Evolutionary conservation across 2,797 vertebrate species (phyloP).

Genomic region (Urocyon cinereoargenteus): DNA sequence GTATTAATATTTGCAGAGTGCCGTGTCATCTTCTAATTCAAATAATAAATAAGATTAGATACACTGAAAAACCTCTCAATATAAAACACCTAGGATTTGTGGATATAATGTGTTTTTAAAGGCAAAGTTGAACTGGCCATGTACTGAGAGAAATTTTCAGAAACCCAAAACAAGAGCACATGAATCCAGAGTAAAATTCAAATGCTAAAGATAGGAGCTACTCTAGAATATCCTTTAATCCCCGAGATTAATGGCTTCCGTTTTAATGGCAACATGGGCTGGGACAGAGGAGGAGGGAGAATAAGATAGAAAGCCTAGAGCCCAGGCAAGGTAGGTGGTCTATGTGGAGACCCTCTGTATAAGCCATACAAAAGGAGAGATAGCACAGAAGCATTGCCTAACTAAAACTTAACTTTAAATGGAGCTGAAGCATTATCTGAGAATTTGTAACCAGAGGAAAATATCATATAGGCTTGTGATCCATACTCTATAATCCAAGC

Average conservation of each 20-base stretch:
- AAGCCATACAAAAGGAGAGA: background rate
- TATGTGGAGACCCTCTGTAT: background rate
- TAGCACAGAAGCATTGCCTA: background rate
- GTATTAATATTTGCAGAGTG: background rate
- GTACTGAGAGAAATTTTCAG: slow-evolving; percentile 18
- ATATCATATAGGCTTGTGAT: background rate
- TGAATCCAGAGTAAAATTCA: background rate
- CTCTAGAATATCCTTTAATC: background rate
- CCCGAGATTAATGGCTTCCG: background rate
- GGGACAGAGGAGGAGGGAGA: background rate
- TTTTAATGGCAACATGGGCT: background rate
- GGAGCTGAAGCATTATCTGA: background rate
- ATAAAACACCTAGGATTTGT: background rate
- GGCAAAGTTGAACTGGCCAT: background rate
- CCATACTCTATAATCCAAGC: background rate
- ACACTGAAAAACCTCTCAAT: background rate
- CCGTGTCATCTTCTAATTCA: background rate
- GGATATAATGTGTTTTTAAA: slow-evolving; percentile 19
- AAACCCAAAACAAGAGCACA: background rate
- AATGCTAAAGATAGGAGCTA: background rate
- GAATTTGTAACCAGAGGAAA: slow-evolving; percentile 24
- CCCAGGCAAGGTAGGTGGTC: background rate
- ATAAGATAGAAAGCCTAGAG: background rate
- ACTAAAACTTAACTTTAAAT: background rate
- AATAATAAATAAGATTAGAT: slow-evolving; percentile 12